These are phyloP conservation scores for Peromyscus polionotus DNA, from an alignment of 2,113 vertebrate species.

Conservation along the genomic window DNA sequence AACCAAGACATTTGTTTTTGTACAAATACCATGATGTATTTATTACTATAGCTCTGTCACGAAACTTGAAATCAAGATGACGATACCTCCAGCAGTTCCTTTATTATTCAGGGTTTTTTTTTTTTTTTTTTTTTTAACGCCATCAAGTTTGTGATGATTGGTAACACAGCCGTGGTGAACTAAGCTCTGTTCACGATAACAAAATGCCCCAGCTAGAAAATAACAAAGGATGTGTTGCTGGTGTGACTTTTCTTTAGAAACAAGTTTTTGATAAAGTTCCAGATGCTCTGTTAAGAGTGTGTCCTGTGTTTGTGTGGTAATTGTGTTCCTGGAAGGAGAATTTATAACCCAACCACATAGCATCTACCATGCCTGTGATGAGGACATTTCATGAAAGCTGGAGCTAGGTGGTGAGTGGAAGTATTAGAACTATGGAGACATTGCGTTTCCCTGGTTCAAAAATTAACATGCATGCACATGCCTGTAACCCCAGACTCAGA, in stretches of 20 bases:
- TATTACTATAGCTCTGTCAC: too few relatives aligned
- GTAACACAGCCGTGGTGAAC: background rate
- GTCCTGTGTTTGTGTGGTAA: background rate
- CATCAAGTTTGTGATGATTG: slow-evolving; percentile 1
- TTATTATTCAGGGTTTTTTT: too few relatives aligned
- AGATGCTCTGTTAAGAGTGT: slow-evolving; percentile 10
- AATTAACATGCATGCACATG: background rate
- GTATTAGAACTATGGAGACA: background rate
- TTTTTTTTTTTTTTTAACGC: slow-evolving; percentile 40
- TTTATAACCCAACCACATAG: slow-evolving; percentile 24
- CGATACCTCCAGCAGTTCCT: too few relatives aligned
- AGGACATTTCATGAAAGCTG: slow-evolving; percentile 30
- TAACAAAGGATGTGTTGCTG: slow-evolving; percentile 39
- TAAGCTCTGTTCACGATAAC: background rate
- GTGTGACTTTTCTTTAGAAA: slow-evolving; percentile 44
- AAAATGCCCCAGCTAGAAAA: background rate
- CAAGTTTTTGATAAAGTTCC: slow-evolving; percentile 41
- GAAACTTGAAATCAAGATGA: too few relatives aligned
- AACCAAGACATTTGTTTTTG: too few relatives aligned
- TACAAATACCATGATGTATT: too few relatives aligned
- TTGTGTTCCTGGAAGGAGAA: slow-evolving; percentile 27
- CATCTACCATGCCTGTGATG: background rate
- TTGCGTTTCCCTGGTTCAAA: slow-evolving; percentile 31
- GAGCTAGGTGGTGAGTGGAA: background rate
- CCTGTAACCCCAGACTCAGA: background rate